Percentiles rank a stretch among this genome's conserved stretches.
Evolutionary conservation across 2,113 vertebrate species (phyloP).

Genomic region (Miniopterus natalensis): DNA sequence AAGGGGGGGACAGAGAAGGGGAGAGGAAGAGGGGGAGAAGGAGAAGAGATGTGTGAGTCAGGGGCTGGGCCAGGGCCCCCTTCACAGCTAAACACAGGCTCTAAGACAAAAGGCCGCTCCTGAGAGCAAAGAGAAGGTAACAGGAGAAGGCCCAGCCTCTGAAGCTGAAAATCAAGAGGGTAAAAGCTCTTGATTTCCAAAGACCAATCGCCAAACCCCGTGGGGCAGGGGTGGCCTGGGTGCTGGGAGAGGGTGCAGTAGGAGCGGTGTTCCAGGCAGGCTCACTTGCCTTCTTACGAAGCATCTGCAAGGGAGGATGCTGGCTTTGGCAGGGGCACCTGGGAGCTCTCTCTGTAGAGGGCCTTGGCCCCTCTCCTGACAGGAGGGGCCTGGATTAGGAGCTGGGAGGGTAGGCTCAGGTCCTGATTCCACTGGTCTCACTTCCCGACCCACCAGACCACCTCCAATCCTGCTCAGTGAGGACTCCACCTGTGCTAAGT

Average conservation of each 20-base stretch:
- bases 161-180: neutral
- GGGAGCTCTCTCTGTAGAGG: neutral
- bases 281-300: accelerated
- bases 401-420: accelerated
- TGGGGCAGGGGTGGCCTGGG: neutral
- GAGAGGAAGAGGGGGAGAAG: too few species aligned
- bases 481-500: neutral
- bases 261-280: neutral
- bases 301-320: accelerated
- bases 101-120: neutral
- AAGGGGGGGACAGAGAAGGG: neutral
- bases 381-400: neutral
- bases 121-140: neutral
- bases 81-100: accelerated
- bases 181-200: neutral
- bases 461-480: neutral
- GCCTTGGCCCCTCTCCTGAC: neutral
- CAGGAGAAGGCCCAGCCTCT: accelerated
- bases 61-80: neutral
- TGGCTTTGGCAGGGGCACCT: accelerated
- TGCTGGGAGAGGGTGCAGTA: neutral
- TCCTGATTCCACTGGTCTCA: neutral
- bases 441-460: accelerated
- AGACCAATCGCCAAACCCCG: neutral
- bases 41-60: neutral